Conservation (phyloP, 2,797 vertebrate species). For the Danionella dracula region DNA sequence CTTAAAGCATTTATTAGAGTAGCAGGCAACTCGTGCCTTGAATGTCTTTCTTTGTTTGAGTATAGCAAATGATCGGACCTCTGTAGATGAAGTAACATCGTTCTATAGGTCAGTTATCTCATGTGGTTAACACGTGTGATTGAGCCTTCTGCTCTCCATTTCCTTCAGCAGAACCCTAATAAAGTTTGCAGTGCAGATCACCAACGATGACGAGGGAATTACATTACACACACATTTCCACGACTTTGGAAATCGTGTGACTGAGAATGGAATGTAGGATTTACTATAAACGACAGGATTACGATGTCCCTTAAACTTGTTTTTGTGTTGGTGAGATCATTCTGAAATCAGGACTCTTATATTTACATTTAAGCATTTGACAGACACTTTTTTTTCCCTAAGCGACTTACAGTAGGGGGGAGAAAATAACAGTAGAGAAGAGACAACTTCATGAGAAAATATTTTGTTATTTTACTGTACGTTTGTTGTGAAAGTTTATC, state of each 20-base stretch:
- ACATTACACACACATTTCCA: neutral
- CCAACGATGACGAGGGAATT: neutral
- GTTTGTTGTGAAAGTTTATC: no score
- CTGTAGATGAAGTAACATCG: neutral
- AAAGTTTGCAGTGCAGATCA: neutral
- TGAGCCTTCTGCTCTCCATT: neutral
- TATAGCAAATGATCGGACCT: neutral
- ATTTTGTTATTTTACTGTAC: no score
- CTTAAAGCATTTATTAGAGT: neutral
- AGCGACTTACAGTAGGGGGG: no score
- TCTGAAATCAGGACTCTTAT: no score
- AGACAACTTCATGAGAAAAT: no score
- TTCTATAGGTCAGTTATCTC: neutral
- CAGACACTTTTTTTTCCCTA: no score
- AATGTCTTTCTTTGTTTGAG: conserved; percentile 1
- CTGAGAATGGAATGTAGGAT: conserved; percentile 3
- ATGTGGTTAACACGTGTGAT: neutral
- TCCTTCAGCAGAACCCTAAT: neutral
- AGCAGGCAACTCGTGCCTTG: neutral
- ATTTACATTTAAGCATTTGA: no score
- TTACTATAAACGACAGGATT: no score
- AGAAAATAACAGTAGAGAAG: no score
- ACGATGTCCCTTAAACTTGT: neutral
- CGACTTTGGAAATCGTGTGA: neutral
- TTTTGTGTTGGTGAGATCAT: neutral